Percentiles rank a stretch among this genome's conserved stretches.
Evolutionary conservation across 2,113 vertebrate species (phyloP).

Genomic region (Myodes glareolus): DNA sequence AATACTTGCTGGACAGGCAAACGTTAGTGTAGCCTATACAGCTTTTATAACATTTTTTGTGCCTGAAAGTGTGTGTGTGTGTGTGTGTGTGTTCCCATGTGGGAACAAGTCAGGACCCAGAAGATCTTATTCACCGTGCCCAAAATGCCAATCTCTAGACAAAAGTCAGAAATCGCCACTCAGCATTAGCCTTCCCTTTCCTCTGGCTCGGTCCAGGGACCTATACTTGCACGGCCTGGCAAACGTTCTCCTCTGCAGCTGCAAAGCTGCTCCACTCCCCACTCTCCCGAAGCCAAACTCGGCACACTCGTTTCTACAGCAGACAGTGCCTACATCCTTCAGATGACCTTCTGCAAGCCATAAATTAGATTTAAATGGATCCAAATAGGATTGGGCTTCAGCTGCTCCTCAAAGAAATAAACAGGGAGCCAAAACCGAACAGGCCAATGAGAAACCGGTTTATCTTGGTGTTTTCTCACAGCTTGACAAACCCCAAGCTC

Average conservation of each 20-base stretch:
- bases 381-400: constrained; percentile 50
- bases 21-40: background rate
- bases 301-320: constrained; percentile 1
- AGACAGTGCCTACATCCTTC: constrained; percentile 25
- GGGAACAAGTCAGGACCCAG: background rate
- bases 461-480: constrained; percentile 33
- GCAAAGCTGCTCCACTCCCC: background rate
- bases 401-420: constrained; percentile 42
- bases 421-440: background rate
- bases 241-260: background rate
- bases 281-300: background rate
- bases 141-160: background rate
- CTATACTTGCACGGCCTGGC: background rate
- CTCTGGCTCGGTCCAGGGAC: background rate
- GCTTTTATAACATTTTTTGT: background rate
- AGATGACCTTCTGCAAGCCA: constrained; percentile 13
- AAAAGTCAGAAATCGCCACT: background rate
- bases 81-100: background rate
- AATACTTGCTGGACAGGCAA: background rate
- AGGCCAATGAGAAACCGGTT: constrained; percentile 36
- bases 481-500: background rate
- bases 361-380: constrained; percentile 63
- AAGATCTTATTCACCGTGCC: background rate
- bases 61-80: background rate
- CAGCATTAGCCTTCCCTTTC: constrained; percentile 4